Conservation (phyloP, 1,140 invertebrate genomes). For the Drosophila nebulosa region DNA sequence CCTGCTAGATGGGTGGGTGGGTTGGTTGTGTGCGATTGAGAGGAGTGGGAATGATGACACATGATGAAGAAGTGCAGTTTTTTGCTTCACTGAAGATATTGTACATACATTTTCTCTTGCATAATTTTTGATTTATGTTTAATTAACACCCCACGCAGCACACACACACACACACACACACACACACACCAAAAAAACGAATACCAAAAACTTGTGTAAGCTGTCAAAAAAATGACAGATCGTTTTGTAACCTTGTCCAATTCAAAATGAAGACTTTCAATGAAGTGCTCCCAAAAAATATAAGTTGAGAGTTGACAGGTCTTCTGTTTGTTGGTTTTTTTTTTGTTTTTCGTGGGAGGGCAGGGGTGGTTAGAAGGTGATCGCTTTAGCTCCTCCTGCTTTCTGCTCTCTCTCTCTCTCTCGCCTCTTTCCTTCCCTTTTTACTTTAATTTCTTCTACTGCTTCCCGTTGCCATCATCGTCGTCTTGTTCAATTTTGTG, state of each 20-base stretch:
- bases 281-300: constrained; percentile 11
- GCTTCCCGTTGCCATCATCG: background rate
- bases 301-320: constrained; percentile 21
- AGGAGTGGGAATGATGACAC: constrained; percentile 1
- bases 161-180: background rate
- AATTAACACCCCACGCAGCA: constrained; percentile 55
- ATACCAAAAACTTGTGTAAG: constrained; percentile 51
- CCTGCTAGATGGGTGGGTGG: background rate
- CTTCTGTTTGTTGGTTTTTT: background rate
- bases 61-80: constrained; percentile 13
- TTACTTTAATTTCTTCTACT: background rate
- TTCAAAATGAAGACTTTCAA: constrained; percentile 13
- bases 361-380: background rate
- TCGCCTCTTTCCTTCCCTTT: background rate
- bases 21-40: too few relatives aligned
- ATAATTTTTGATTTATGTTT: constrained; percentile 71
- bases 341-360: background rate
- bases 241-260: constrained; percentile 48
- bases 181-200: background rate
- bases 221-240: constrained; percentile 70
- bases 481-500: constrained; percentile 22
- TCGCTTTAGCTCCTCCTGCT: background rate
- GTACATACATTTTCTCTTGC: constrained; percentile 16
- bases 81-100: constrained; percentile 29
- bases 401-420: background rate